Evolutionary conservation across 2,888 invertebrate species (phyloP), one percentile per base, ranked within the genome.

Genomic region (Alitta virens): DNA sequence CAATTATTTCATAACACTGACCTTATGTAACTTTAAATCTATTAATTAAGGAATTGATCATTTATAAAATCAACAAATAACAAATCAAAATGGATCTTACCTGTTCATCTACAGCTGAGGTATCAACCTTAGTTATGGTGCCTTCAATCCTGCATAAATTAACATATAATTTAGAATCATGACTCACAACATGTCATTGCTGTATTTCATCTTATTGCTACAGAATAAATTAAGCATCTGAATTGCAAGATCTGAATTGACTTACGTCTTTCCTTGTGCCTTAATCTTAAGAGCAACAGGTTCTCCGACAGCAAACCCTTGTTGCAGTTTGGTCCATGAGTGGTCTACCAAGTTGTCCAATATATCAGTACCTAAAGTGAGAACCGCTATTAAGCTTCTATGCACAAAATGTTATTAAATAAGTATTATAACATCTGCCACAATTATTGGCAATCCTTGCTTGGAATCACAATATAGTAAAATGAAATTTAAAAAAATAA

Each of bases 251-350:
- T 33, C 33, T 5, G 7, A 33, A 33, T 33, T 33, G 12, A 75
- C 78, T 72, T 71, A 78, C 80, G 67, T 60, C 68, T 73, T 77
- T 2, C 74, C 75, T 18, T 72, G 71, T 42, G 73, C 69, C 60
- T 77, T 77, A 59, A 78, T 74, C 68, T 76, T 79, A 25, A 80
- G 67, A 26, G 68, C 59, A 26, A 78, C 76, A 51, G 70, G 68
- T 64, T 80, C 80, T 27, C 73, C 76, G 14, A 76, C 63, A 14
- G 68, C 68, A n/a, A 79, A 68, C 23, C 71, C 72, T 55, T 78
- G 76, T 26, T 80, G 78, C 24, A 80, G 56, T 64, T 74, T 75
- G 16, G 72, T 66, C 77, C 78, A 79, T 27, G 76, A 72, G 63
- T 76, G 70, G 63, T 79, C 79, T 3, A 78, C 76, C 50, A 80